These are phyloP conservation scores for Thecocarcelia acutangulata DNA, from an alignment of 2,888 invertebrate genomes.

Conservation along the genomic window DNA sequence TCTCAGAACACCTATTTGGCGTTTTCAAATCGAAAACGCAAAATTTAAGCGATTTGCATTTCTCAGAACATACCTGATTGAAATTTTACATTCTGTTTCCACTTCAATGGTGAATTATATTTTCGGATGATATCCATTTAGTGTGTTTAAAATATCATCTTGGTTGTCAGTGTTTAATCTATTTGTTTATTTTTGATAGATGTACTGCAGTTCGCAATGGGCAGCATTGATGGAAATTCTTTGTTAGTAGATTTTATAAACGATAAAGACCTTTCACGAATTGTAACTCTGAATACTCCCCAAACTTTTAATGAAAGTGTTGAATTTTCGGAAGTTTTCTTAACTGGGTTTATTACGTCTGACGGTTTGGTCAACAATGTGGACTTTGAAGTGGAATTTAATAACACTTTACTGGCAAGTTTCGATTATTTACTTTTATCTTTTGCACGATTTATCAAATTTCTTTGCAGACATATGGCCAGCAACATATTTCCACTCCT, in stretches of 20 bases:
- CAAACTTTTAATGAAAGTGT: constrained; percentile 81
- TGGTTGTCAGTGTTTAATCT: no score
- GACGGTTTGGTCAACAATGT: constrained; percentile 80
- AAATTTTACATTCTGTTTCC: no score
- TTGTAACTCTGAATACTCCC: constrained; percentile 82
- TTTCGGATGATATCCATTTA: no score
- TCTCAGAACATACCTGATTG: no score
- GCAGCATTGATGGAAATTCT: constrained; percentile 80
- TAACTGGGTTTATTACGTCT: constrained; percentile 73
- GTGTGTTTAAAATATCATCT: no score
- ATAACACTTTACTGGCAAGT: constrained; percentile 83
- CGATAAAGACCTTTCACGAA: constrained; percentile 79
- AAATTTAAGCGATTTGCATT: no score
- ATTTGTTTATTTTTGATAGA: no score
- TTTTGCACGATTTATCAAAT: constrained; percentile 70
- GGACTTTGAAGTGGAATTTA: constrained; percentile 81
- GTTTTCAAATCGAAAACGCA: no score
- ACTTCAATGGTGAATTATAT: no score
- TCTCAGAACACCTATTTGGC: no score
- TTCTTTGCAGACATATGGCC: constrained; percentile 74
- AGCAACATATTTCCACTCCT: constrained; percentile 81
- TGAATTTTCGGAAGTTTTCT: constrained; percentile 78
- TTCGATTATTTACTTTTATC: constrained; percentile 31
- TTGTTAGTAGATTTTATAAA: constrained; percentile 82
- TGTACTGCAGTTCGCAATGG: constrained; percentile 80